Conservation (phyloP, 2,797 vertebrate genomes). For the Mallotus villosus region DNA sequence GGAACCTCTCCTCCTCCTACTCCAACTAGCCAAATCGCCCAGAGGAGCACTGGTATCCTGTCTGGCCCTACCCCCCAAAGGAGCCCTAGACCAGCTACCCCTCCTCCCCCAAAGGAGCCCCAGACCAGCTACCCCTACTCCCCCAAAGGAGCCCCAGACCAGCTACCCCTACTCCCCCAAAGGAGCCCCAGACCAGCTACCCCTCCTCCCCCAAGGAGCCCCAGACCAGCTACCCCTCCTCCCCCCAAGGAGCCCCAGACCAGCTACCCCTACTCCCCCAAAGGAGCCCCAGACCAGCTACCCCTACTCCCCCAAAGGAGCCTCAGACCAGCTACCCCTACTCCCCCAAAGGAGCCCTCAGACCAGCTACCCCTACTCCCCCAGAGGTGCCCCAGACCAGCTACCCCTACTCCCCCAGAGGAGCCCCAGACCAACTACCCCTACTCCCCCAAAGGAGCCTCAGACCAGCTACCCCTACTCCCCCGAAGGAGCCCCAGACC, state of each 20-base stretch:
- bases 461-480: constrained; percentile 79
- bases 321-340: too few species aligned
- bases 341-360: too few species aligned
- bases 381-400: constrained; percentile 62
- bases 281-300: too few species aligned
- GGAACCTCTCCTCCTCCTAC: neutral
- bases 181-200: constrained; percentile 73
- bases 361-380: constrained; percentile 81
- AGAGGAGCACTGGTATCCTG: neutral
- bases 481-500: constrained; percentile 57
- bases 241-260: constrained; percentile 52
- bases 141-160: constrained; percentile 28
- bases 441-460: constrained; percentile 70
- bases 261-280: constrained; percentile 52
- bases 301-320: too few species aligned
- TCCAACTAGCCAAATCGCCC: neutral
- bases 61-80: constrained; percentile 4
- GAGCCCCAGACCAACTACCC: constrained; percentile 66
- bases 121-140: constrained; percentile 81
- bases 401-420: constrained; percentile 76
- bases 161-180: neutral
- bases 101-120: constrained; percentile 31
- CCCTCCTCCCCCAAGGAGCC: constrained; percentile 74
- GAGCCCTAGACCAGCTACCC: constrained; percentile 10
- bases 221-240: neutral